These are phyloP conservation scores for Pituophis catenifer DNA, from an alignment of 2,113 vertebrate species.

Conservation along the genomic window DNA sequence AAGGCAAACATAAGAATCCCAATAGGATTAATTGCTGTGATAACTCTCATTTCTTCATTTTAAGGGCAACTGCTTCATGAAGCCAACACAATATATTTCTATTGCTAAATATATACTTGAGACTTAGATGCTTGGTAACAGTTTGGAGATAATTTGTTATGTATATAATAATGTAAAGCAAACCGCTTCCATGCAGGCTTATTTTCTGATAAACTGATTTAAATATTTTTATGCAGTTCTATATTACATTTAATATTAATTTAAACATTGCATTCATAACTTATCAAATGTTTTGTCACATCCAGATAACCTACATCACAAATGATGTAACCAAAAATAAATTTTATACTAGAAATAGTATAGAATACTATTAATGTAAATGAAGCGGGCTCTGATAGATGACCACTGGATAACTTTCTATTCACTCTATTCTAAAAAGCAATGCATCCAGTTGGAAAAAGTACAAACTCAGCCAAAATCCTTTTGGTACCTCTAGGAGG, in stretches of 20 bases:
- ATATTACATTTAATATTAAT: conserved; percentile 52
- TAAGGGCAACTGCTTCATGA: conserved; percentile 46
- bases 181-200: conserved; percentile 11
- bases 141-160: conserved; percentile 37
- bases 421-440: no score
- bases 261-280: conserved; percentile 37
- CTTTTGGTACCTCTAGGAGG: no score
- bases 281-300: conserved; percentile 33
- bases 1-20: conserved; percentile 44
- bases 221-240: conserved; percentile 16
- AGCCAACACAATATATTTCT: conserved; percentile 6
- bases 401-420: no score
- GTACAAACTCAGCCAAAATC: no score
- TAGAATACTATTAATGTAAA: no score
- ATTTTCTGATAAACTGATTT: conserved; percentile 40
- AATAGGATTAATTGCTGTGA: conserved; percentile 38
- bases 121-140: conserved; percentile 40
- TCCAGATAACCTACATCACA: conserved; percentile 34
- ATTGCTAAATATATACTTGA: conserved; percentile 46
- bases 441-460: no score
- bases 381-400: no score
- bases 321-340: conserved; percentile 46
- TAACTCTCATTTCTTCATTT: conserved; percentile 48
- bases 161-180: conserved; percentile 32
- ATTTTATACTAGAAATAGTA: conserved; percentile 9